phyloP scores from a whole-genome alignment of 1,140 invertebrate species.

The Brachionus rubens region DNA sequence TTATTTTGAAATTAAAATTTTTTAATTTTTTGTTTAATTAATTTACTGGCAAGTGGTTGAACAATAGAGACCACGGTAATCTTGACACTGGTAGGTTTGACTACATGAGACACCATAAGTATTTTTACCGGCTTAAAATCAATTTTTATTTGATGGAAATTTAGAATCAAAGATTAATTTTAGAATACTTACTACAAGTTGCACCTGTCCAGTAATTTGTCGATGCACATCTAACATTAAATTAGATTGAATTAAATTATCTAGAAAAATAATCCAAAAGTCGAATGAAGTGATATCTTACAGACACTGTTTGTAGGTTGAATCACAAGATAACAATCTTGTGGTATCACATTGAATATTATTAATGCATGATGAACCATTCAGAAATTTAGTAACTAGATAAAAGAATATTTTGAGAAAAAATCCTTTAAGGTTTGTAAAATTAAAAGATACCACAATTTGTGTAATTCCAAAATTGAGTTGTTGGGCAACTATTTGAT shows the following conservation, averaged over 20 bases:
- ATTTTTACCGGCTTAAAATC: not conserved
- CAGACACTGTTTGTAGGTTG: not conserved
- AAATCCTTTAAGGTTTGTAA: not conserved
- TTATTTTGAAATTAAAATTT: not conserved
- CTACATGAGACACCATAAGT: not conserved
- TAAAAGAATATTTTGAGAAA: not conserved
- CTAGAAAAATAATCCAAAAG: not conserved
- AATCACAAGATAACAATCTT: not conserved
- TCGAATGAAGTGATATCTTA: not conserved
- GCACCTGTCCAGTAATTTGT: no score
- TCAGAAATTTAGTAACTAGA: not conserved
- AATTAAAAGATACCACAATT: not conserved
- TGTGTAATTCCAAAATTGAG: not conserved
- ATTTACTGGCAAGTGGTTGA: not conserved
- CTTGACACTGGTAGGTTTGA: not conserved
- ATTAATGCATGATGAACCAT: not conserved
- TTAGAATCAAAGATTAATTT: not conserved
- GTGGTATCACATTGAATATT: conserved; percentile 25
- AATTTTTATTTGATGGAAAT: not conserved
- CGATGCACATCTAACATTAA: no score
- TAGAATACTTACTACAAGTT: no score
- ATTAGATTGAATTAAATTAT: not conserved
- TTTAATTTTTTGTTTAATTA: not conserved
- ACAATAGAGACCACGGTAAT: not conserved
- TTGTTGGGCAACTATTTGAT: not conserved